These are phyloP conservation scores for Ramphastos sulfuratus DNA, from an alignment of 2,113 vertebrate species.

Conservation along the genomic window DNA sequence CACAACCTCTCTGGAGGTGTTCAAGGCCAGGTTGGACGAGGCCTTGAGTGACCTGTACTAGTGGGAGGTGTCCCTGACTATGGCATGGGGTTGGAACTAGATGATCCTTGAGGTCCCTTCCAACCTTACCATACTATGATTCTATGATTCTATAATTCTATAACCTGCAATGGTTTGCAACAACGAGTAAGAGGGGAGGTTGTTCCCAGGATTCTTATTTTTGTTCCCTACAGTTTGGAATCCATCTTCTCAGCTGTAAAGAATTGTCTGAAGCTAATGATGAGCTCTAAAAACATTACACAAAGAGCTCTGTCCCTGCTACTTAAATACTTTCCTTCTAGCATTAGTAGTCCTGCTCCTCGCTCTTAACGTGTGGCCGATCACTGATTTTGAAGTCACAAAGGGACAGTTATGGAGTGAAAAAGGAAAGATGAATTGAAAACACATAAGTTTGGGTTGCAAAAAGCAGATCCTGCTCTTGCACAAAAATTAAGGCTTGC, in stretches of 20 bases:
- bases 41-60: too few relatives aligned
- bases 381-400: neutral
- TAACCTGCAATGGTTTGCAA: neutral
- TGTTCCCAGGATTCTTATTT: neutral
- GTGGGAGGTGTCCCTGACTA: too few relatives aligned
- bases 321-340: neutral
- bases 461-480: neutral
- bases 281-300: neutral
- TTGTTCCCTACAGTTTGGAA: neutral
- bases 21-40: too few relatives aligned
- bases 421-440: neutral
- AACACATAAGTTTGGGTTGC: neutral
- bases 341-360: neutral
- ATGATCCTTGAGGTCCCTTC: too few relatives aligned
- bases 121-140: too few relatives aligned
- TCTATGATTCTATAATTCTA: too few relatives aligned
- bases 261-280: neutral
- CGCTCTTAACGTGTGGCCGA: neutral
- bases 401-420: neutral
- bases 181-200: neutral
- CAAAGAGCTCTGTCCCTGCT: neutral
- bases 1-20: too few relatives aligned
- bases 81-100: too few relatives aligned
- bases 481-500: neutral
- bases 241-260: neutral